Evolutionary conservation across 2,888 invertebrate genomes (phyloP), one percentile per base, ranked within the genome.

Genomic region (Steinernema scapterisci): DNA sequence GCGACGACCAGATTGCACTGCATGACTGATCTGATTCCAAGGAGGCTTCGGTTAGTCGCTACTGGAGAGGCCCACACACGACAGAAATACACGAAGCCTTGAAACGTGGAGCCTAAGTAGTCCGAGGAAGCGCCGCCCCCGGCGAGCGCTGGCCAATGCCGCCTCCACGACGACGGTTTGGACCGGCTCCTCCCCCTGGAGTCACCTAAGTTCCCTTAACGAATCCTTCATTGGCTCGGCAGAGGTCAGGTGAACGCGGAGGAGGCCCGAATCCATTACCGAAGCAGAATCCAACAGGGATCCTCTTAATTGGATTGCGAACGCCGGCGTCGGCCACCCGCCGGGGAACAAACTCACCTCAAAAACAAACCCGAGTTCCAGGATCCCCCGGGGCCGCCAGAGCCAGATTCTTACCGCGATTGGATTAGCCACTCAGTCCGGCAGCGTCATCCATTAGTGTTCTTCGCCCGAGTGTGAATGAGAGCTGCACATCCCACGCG

Each of bases 1-100:
- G 73, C 73, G 31, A 54, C 54, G 27, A 73, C 54, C 16, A 73
- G 16, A 43, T 52, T 63, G 31, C 46, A 43, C 27, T 54, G 21
- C 73, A 73, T 73, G 9, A 16, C 43, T 63, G n/a, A n/a, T 38
- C 38, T 38, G 38, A 38, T 38, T 38, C 38, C 38, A 38, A 38
- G 38, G 38, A 38, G 38, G 38, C 38, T 38, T 38, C 38, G 38
- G 38, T 38, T 48, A 19, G 48, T 48, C 19, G 48, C 48, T 48
- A 48, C 48, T 48, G 48, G 48, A 11, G 48, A 48, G 48, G 54
- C 19, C 54, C 54, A 54, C 54, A 54, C 54, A 54, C 54, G 48
- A 48, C 48, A 48, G 48, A 48, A 54, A 54, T 54, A 13, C 25
- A 11, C 23, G 54, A 54, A 54, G 21, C 21, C 25, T 11, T 2